Conservation (phyloP, 2,888 invertebrate species). For the Cosmopolites sordidus region DNA sequence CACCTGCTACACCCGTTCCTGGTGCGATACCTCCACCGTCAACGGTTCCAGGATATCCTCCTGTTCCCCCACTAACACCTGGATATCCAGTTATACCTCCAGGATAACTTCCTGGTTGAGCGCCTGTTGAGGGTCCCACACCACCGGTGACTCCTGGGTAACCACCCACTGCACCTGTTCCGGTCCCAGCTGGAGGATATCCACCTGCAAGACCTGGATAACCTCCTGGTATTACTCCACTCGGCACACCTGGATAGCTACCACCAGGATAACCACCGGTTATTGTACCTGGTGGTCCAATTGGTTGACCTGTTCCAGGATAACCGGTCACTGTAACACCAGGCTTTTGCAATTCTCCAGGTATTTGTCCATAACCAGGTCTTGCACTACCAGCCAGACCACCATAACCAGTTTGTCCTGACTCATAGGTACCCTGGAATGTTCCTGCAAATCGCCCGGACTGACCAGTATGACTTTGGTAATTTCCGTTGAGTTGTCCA, state of each 20-base stretch:
- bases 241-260: not conserved
- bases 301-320: not conserved
- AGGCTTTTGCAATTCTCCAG: conserved; percentile 3
- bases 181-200: not conserved
- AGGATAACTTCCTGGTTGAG: not conserved
- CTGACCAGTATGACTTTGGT: conserved; percentile 29
- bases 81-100: not conserved
- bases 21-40: conserved; percentile 3
- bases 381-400: not conserved
- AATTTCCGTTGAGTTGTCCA: conserved; percentile 35
- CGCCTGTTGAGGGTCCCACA: not conserved
- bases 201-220: not conserved
- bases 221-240: not conserved
- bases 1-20: not conserved
- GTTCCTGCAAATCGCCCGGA: conserved; percentile 36
- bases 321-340: not conserved
- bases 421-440: conserved; percentile 34
- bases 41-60: conserved; percentile 4
- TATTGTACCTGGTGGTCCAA: not conserved
- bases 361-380: not conserved
- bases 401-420: conserved; percentile 1
- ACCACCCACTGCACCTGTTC: not conserved
- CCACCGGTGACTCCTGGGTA: not conserved
- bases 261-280: not conserved
- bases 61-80: conserved; percentile 1